A percentile compares a stretch with the other conserved stretches of the same genome.
Conservation (phyloP, 1,140 invertebrate species). For the Cyrtorhinus lividipennis region DNA sequence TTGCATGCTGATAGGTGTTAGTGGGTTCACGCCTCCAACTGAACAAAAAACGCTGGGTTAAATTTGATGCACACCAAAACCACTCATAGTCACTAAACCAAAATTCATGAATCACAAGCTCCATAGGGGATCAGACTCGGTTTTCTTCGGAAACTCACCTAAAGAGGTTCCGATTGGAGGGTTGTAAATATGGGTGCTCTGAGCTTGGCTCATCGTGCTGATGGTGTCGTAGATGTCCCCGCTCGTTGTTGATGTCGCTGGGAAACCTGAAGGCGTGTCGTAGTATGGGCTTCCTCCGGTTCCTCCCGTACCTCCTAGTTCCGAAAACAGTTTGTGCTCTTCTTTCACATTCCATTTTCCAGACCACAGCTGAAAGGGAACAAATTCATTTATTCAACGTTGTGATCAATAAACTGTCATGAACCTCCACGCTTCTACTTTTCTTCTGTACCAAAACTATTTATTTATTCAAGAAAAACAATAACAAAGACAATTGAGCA, state of each 20-base stretch:
- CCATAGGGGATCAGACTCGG: neutral
- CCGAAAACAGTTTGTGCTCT: conserved; percentile 68
- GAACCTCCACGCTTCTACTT: no score
- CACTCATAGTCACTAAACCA: conserved; percentile 9
- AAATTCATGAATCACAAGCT: conserved; percentile 4
- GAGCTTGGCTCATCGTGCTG: conserved; percentile 56
- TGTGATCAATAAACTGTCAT: no score
- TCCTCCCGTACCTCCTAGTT: conserved; percentile 43
- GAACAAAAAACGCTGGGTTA: no score
- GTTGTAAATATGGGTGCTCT: conserved; percentile 47
- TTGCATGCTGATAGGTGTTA: conserved; percentile 63
- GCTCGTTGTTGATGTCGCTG: conserved; percentile 39
- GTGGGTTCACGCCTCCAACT: conserved; percentile 52
- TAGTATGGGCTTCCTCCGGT: conserved; percentile 39
- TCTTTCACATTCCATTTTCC: conserved; percentile 79
- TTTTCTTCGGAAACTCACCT: conserved; percentile 47
- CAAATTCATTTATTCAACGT: no score
- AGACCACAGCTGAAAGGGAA: conserved; percentile 55
- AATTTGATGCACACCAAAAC: conserved; percentile 18
- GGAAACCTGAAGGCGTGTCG: conserved; percentile 42
- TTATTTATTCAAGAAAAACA: no score
- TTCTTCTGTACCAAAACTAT: no score
- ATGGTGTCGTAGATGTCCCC: conserved; percentile 58
- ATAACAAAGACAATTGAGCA: no score
- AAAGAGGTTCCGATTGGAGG: conserved; percentile 54